Percentiles rank a stretch among this genome's conserved stretches.
Evolutionary conservation across 2,888 invertebrate genomes (phyloP).

Genomic region (Nomada fabriciana): DNA sequence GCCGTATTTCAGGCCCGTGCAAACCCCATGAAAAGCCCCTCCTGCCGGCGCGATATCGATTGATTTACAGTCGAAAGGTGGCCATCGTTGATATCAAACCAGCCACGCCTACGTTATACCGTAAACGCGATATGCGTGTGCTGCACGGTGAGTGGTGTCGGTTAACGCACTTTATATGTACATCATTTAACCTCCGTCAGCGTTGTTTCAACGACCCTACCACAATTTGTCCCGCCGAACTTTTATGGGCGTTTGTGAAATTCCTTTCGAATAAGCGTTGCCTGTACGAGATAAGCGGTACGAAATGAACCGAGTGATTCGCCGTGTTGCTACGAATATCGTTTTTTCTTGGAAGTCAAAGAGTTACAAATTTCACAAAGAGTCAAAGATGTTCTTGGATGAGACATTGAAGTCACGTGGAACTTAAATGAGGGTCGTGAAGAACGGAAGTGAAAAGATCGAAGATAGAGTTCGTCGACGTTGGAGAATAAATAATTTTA

Average conservation of each 20-base stretch:
- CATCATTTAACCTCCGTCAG: conserved; percentile 61
- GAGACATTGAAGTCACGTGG: neutral
- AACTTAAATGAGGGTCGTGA: conserved; percentile 1
- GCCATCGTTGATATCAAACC: conserved; percentile 83
- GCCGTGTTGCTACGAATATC: neutral
- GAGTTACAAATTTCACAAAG: neutral
- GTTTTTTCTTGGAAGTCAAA: neutral
- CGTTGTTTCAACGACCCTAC: conserved; percentile 7
- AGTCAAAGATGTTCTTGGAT: neutral
- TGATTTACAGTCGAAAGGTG: conserved; percentile 84
- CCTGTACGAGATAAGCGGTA: neutral
- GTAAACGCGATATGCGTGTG: conserved; percentile 62
- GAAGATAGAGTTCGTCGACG: conserved; percentile 7
- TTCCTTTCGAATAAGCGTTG: neutral
- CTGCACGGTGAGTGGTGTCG: conserved; percentile 57
- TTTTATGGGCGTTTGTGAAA: conserved; percentile 1
- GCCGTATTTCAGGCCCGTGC: conserved; percentile 60
- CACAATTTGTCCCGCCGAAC: neutral
- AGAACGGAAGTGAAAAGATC: conserved; percentile 7
- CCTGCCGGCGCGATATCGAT: conserved; percentile 81
- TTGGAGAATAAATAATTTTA: conserved; percentile 45
- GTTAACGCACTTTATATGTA: conserved; percentile 56
- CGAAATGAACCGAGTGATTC: neutral
- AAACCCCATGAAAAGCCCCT: conserved; percentile 73
- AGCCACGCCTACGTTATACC: conserved; percentile 81